These are phyloP conservation scores for Geotrupes spiniger DNA, from an alignment of 2,888 invertebrate genomes.

Conservation along the genomic window DNA sequence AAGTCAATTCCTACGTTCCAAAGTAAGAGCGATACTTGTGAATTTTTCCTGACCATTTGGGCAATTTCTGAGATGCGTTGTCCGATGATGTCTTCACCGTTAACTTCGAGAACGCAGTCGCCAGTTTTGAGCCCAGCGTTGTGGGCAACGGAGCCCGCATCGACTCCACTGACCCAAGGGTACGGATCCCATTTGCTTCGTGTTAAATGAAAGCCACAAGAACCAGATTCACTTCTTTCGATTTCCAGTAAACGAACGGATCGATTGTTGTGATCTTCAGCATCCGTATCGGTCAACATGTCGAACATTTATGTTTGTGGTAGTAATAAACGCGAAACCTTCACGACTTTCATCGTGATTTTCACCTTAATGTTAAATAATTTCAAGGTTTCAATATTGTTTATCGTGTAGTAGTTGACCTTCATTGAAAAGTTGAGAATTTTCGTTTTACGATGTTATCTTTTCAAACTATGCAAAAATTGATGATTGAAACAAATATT, in stretches of 20 bases:
- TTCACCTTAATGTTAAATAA: slow-evolving; percentile 38
- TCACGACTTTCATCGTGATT: slow-evolving; percentile 29
- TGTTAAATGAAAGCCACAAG: slow-evolving; percentile 70
- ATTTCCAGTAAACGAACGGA: slow-evolving; percentile 53
- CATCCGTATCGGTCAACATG: slow-evolving; percentile 42
- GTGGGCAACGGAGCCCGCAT: slow-evolving; percentile 61
- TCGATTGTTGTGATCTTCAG: slow-evolving; percentile 39
- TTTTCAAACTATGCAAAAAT: background rate
- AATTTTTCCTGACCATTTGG: slow-evolving; percentile 50
- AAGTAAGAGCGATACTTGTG: slow-evolving; percentile 50
- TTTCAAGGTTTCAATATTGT: slow-evolving; percentile 36
- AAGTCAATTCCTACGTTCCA: slow-evolving; percentile 54
- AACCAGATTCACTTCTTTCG: slow-evolving; percentile 58
- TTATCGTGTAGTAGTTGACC: slow-evolving; percentile 33
- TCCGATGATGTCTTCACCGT: slow-evolving; percentile 55
- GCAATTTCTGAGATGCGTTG: slow-evolving; percentile 55
- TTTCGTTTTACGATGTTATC: background rate
- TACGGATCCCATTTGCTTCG: slow-evolving; percentile 79
- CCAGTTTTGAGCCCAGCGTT: slow-evolving; percentile 64
- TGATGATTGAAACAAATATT: background rate
- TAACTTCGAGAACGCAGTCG: slow-evolving; percentile 67
- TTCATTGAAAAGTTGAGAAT: slow-evolving; percentile 26
- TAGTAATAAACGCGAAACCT: slow-evolving; percentile 5
- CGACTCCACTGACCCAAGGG: slow-evolving; percentile 73
- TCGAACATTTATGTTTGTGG: slow-evolving; percentile 30